Base-by-base conservation (phyloP, 2,888 invertebrate species). In the Chironomus tentans region DNA sequence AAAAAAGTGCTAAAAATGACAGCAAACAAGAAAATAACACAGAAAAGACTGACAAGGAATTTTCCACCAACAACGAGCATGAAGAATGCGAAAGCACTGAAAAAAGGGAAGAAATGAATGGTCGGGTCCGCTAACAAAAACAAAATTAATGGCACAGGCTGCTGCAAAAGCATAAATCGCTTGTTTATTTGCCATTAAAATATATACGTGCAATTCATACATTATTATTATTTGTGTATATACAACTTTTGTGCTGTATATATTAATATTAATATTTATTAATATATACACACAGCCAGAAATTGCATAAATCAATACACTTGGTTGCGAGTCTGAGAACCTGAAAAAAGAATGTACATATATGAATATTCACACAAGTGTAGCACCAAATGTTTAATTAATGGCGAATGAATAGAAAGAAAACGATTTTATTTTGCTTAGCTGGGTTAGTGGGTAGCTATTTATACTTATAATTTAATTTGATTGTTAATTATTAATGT, bases 291-390 rank as follows among this genome's bases (percentile, higher is more conserved):
- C 10, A 22, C 62, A 38, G 74, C 65, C 13, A 46, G 22, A 21
- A 46, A 68, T 68, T 74, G 47, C 62, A 74, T 74, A 74, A 74
- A 74, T 74, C 74, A 74, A 74, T 74, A 74, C 13, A 15, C 38
- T 70, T 24, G 47, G 12, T 56, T 18, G n/a, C 56, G 15, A 65
- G 21, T 24, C 24, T 24, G 24, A 21, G 38, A 38, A 24, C 18
- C 65, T 65, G 65, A 65, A 22, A 62, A 21, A 65, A 65, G 62
- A 22, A 24, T 13, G 65, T 24, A 21, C 21, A 22, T 65, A 65
- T 24, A 12, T 24, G 21, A 7, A 22, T 65, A 65, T 65, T 15
- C n/a, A 56, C 18, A 12, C 13, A 22, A 24, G 62, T 65, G 22
- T 21, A 65, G 65, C 65, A 21, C 13, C 24, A 71, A 15, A 47